Evolutionary conservation across 2,888 invertebrate genomes (phyloP).

Genomic region (Petrolisthes manimaculis): DNA sequence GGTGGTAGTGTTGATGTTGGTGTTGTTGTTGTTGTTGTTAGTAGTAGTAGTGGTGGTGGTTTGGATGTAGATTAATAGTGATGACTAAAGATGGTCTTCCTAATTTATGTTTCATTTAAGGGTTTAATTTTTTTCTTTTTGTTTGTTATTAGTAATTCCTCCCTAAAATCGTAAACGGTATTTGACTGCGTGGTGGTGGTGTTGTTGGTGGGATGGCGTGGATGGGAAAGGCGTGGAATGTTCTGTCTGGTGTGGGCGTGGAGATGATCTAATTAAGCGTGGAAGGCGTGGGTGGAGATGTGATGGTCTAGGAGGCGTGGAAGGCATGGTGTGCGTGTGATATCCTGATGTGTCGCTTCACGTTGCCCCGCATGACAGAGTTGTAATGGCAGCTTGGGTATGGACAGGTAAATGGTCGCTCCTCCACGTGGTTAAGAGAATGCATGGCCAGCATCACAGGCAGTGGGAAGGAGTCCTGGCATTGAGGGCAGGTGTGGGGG

Average conservation of each 20-base stretch:
- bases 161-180: too few species aligned
- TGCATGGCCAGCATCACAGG: slow-evolving; percentile 57
- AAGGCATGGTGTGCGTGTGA: slow-evolving; percentile 45
- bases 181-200: too few species aligned
- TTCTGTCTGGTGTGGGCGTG: not conserved
- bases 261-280: not conserved
- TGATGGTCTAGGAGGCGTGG: slow-evolving; percentile 13
- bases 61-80: too few species aligned
- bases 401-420: slow-evolving; percentile 49
- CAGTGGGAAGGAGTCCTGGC: slow-evolving; percentile 49
- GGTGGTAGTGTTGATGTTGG: too few species aligned
- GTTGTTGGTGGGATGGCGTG: not conserved
- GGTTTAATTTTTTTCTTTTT: too few species aligned
- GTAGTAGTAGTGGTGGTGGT: too few species aligned
- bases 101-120: too few species aligned
- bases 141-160: too few species aligned
- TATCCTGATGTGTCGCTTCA: slow-evolving; percentile 52
- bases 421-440: slow-evolving; percentile 52
- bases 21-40: too few species aligned
- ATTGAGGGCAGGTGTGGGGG: slow-evolving; percentile 41
- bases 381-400: slow-evolving; percentile 55
- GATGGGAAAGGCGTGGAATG: not conserved
- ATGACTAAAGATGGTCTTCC: too few species aligned
- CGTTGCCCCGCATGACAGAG: slow-evolving; percentile 56
- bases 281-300: not conserved